Evolutionary conservation across 2,113 vertebrate species (phyloP).

Genomic region (Paedocypris sp.): DNA sequence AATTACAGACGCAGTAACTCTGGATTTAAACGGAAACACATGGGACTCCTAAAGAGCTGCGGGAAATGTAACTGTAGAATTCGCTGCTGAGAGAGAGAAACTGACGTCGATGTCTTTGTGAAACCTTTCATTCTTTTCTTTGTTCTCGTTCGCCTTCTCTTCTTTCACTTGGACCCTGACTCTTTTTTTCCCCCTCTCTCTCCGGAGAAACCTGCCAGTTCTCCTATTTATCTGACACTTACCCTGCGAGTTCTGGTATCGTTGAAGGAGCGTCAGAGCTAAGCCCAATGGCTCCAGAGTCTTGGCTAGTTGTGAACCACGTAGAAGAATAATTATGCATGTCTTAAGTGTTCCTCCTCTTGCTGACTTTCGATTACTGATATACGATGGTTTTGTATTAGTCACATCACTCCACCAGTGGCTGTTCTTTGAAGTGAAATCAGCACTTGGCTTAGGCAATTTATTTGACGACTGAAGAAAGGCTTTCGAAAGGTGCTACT

Average conservation of each 20-base stretch:
- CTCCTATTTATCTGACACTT: constrained; percentile 14
- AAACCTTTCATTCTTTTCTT: background rate
- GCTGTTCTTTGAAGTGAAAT: constrained; percentile 6
- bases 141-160: no score
- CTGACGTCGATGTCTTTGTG: background rate
- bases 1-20: constrained; percentile 25
- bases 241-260: constrained; percentile 23
- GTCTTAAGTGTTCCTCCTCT: constrained; percentile 29
- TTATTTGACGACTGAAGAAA: no score
- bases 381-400: no score
- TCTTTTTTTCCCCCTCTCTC: background rate
- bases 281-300: constrained; percentile 18
- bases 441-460: no score
- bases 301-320: constrained; percentile 24
- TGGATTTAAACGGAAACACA: constrained; percentile 31
- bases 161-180: background rate
- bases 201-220: constrained; percentile 5
- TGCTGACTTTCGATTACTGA: background rate
- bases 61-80: constrained; percentile 7
- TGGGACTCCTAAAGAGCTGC: background rate
- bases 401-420: no score
- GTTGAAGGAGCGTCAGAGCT: constrained; percentile 9
- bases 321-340: constrained; percentile 32
- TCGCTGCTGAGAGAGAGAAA: background rate
- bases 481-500: no score